These are phyloP conservation scores for Stomatorhinus ivindoensis DNA, from an alignment of 2,113 vertebrate species.

Conservation along the genomic window DNA sequence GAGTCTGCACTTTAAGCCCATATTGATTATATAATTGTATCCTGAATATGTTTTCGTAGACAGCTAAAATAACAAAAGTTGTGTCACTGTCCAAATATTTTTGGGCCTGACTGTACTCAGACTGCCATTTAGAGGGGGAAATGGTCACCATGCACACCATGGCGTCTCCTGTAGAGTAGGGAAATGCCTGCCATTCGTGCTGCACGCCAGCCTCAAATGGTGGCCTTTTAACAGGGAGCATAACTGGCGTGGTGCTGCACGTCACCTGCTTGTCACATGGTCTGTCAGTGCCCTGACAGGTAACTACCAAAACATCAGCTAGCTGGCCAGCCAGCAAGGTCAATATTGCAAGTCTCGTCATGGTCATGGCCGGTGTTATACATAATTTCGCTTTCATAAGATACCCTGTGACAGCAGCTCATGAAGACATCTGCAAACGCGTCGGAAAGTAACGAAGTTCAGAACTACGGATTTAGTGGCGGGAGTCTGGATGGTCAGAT, in stretches of 20 bases:
- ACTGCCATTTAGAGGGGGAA: not conserved
- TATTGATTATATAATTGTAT: too few species aligned
- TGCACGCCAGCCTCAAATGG: not conserved
- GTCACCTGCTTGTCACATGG: not conserved
- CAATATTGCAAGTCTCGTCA: not conserved
- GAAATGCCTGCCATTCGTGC: not conserved
- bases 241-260: not conserved
- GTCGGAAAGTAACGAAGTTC: not conserved
- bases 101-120: too few species aligned
- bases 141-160: not conserved
- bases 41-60: too few species aligned
- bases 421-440: not conserved
- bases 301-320: not conserved
- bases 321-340: not conserved
- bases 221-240: not conserved
- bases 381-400: not conserved
- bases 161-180: not conserved
- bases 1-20: too few species aligned
- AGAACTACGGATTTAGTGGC: not conserved
- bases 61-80: too few species aligned
- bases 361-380: not conserved
- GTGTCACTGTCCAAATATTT: too few species aligned
- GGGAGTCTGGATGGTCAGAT: not conserved
- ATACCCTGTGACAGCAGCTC: not conserved
- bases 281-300: not conserved